phyloP scores from a whole-genome alignment of 2,797 vertebrate species.

The Percopsis omiscomaycus region DNA sequence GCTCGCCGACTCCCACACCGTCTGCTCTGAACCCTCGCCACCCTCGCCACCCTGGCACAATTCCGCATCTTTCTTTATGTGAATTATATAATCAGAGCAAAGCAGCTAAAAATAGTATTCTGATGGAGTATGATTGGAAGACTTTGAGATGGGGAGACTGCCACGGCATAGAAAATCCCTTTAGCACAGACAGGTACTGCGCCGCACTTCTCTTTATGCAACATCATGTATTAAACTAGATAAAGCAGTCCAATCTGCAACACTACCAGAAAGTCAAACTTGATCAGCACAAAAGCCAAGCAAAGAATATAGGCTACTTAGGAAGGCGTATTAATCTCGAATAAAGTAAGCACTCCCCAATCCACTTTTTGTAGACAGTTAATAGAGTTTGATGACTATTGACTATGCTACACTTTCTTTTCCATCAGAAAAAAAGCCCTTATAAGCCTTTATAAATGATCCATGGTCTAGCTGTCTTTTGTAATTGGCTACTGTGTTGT shows the following conservation, averaged over 20 bases:
- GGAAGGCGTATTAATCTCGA: no score
- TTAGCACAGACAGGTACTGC: slow-evolving; percentile 39
- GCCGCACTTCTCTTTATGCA: slow-evolving; percentile 11
- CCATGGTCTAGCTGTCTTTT: slow-evolving; percentile 48
- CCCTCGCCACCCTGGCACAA: slow-evolving; percentile 54
- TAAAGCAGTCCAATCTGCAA: no score
- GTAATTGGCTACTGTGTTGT: slow-evolving; percentile 43
- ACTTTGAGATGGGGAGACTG: slow-evolving; percentile 57
- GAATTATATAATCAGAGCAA: slow-evolving; percentile 76
- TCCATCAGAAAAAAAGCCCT: slow-evolving; percentile 64
- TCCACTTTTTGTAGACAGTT: slow-evolving; percentile 8
- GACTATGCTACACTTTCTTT: slow-evolving; percentile 50
- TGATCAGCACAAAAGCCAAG: no score
- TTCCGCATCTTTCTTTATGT: slow-evolving; percentile 63
- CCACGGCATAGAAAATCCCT: slow-evolving; percentile 38
- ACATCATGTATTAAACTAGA: no score
- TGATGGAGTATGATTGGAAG: slow-evolving; percentile 55
- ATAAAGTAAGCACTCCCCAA: not conserved
- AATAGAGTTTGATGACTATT: slow-evolving; percentile 6
- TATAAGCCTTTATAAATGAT: slow-evolving; percentile 66
- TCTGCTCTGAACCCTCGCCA: slow-evolving; percentile 33
- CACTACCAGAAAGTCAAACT: no score
- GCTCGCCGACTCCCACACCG: slow-evolving; percentile 14
- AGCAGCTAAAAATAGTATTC: slow-evolving; percentile 71
- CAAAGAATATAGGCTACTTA: no score